Conservation (phyloP, 1,140 invertebrate genomes). For the Panulirus ornatus region DNA sequence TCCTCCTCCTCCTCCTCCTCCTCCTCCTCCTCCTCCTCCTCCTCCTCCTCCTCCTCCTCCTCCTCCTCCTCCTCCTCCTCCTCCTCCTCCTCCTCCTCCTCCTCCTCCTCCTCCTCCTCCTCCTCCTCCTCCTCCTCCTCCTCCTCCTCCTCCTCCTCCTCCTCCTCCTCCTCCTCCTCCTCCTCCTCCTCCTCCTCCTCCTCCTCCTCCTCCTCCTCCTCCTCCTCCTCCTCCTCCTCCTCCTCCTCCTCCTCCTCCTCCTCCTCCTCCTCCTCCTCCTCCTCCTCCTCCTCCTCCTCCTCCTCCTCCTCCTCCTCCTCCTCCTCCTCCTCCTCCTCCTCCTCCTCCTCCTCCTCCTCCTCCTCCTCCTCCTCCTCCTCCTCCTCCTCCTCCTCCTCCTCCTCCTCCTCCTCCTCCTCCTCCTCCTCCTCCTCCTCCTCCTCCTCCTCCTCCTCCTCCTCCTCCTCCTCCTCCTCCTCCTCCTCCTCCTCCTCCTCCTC, state of each 20-base stretch:
- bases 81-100: neutral
- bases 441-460: neutral
- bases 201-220: neutral
- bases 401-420: neutral
- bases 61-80: neutral
- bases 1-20: constrained; percentile 13
- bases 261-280: neutral
- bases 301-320: neutral
- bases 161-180: neutral
- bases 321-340: neutral
- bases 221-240: neutral
- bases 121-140: neutral
- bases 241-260: constrained; percentile 1
- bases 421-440: neutral
- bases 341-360: constrained; percentile 6
- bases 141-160: neutral
- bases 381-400: neutral
- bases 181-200: neutral
- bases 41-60: neutral
- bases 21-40: neutral
- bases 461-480: neutral
- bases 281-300: neutral
- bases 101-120: too few species aligned
- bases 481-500: neutral
- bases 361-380: neutral